Conservation (phyloP, 2,797 vertebrate species). For the Anisognathus igniventris region DNA sequence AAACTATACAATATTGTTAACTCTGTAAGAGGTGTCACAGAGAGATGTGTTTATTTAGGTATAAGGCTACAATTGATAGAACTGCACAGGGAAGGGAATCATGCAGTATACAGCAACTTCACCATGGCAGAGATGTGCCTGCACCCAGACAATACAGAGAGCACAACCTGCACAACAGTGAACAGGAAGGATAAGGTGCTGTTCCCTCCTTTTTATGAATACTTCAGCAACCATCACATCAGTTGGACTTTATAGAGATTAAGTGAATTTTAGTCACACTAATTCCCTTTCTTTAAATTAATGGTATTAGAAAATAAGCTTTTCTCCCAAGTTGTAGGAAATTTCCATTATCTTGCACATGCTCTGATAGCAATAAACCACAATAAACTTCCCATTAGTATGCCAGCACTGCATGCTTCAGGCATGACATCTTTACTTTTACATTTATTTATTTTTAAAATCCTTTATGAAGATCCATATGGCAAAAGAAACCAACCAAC, state of each 20-base stretch:
- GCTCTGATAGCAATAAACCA: constrained; percentile 26
- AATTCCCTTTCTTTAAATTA: neutral
- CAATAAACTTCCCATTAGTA: constrained; percentile 14
- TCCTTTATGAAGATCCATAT: constrained; percentile 2
- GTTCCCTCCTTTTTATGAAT: neutral
- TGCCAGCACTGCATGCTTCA: neutral
- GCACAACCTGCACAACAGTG: accelerated
- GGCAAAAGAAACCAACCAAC: neutral
- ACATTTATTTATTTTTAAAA: constrained; percentile 3
- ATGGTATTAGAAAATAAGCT: neutral
- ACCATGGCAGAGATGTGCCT: neutral
- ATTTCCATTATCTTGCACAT: neutral
- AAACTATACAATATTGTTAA: neutral
- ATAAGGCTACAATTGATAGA: neutral
- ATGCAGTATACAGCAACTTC: neutral
- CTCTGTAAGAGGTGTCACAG: neutral
- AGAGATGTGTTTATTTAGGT: neutral
- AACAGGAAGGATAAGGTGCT: neutral
- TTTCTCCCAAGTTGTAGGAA: neutral
- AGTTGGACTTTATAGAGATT: neutral
- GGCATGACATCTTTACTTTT: constrained; percentile 15
- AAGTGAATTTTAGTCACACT: neutral
- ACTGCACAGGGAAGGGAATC: neutral
- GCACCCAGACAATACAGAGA: neutral
- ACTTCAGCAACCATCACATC: neutral